Conservation (phyloP, 2,797 vertebrate species). For the Mormyrops boulengeri region DNA sequence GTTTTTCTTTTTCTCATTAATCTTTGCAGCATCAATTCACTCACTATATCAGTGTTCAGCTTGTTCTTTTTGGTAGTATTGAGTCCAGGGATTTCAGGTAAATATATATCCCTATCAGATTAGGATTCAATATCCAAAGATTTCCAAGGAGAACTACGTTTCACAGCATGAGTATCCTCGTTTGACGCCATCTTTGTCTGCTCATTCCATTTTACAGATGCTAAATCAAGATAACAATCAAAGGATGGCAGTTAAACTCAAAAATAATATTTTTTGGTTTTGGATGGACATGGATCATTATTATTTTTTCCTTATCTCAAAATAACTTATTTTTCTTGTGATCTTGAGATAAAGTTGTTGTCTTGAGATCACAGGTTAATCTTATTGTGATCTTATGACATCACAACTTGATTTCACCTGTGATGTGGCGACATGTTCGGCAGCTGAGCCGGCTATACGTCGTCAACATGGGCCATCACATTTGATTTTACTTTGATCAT, state of each 20-base stretch:
- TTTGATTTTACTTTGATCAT: not conserved
- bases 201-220: not conserved
- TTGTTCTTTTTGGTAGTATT: not conserved
- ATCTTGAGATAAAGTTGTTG: not conserved
- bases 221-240: not conserved
- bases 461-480: not conserved
- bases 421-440: too few species aligned
- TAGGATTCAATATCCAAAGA: not conserved
- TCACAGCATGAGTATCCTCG: not conserved
- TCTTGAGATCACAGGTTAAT: not conserved
- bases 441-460: not conserved
- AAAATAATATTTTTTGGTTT: not conserved
- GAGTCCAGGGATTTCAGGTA: not conserved
- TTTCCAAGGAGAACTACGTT: not conserved
- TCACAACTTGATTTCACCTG: not conserved
- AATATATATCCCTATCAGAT: not conserved
- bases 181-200: not conserved
- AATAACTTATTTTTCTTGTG: not conserved
- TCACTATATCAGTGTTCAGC: not conserved
- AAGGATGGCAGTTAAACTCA: not conserved
- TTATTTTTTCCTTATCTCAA: not conserved
- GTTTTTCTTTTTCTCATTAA: not conserved
- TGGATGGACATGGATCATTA: not conserved
- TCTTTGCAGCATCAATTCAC: not conserved
- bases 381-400: not conserved